Evolutionary conservation across 2,797 vertebrate genomes (phyloP).

Genomic region (Onychomys leucogaster): DNA sequence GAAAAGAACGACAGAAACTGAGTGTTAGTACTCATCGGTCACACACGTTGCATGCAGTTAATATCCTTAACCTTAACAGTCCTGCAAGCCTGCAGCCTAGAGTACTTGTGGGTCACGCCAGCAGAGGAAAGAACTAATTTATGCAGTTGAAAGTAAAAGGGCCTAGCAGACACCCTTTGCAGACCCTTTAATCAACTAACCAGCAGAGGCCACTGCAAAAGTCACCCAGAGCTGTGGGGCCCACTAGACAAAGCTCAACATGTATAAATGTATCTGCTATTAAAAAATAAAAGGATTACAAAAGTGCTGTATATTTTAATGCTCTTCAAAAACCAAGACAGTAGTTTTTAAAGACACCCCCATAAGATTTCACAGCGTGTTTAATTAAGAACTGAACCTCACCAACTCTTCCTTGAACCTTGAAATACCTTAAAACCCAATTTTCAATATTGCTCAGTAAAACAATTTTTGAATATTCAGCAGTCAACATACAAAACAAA

Average conservation of each 20-base stretch:
- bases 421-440: neutral
- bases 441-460: neutral
- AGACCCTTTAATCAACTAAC: slow-evolving; percentile 42
- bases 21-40: slow-evolving; percentile 90
- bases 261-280: neutral
- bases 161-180: neutral
- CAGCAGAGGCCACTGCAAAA: neutral
- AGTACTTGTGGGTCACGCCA: slow-evolving; percentile 40
- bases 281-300: slow-evolving; percentile 40
- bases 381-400: slow-evolving; percentile 3
- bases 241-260: neutral
- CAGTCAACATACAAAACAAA: slow-evolving; percentile 7
- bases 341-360: neutral
- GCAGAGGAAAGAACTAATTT: slow-evolving; percentile 77
- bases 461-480: neutral
- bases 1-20: slow-evolving; percentile 88
- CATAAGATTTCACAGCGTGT: neutral
- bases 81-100: slow-evolving; percentile 65
- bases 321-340: neutral
- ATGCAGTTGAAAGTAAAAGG: slow-evolving; percentile 23
- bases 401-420: neutral
- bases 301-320: neutral
- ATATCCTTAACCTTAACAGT: slow-evolving; percentile 81
- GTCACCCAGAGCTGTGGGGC: neutral
- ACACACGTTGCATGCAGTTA: slow-evolving; percentile 89